Base-by-base conservation (phyloP, 2,113 vertebrate species). In the Anhinga rufa region DNA sequence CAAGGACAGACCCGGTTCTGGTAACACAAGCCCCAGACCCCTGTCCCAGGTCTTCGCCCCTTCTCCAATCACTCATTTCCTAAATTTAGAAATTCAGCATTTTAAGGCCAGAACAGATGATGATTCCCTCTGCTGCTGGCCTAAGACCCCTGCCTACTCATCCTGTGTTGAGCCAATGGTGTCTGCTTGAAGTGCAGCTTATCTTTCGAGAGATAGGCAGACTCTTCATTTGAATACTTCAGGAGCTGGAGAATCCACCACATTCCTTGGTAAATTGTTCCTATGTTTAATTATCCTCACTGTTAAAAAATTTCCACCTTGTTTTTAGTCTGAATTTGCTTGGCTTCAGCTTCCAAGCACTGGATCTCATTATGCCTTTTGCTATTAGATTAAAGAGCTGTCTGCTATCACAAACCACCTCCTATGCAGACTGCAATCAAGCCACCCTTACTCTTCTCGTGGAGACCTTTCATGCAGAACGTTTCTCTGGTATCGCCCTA, bases 211-310 rank as follows among this genome's bases (percentile, higher is more conserved):
- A 76, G 92, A 96, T 85, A 92, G 12, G 91, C 87, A 84, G 62
- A 5, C 36, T 91, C 81, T 72, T 97, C 82, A 95, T 85, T 91
- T 95, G 77, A 93, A 95, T 95, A 74, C 60, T 83, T 82, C 78
- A 71, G 85, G 87, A 95, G 94, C 0, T 92, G 92, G 84, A 94
- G 95, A 92, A 96, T 94, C 83, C 60, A 68, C 82, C 8, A 5
- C 95, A 96, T 93, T 96, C 95, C 86, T 95, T 38, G 91, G 52
- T 93, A 90, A 95, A 94, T 90, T 80, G 87, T 97, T 95, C 91
- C 88, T 87, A 79, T 19, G 34, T 70, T 86, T 96, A 97, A 95
- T 97, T 96, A 95, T 82, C 86, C 62, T 74, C 69, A 34, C 70
- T 55, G 86, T 57, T 91, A 65, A 90, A 96, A 94, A 96, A 84